These are phyloP conservation scores for Amorpha juglandis DNA, from an alignment of 2,888 invertebrate genomes.

Conservation along the genomic window DNA sequence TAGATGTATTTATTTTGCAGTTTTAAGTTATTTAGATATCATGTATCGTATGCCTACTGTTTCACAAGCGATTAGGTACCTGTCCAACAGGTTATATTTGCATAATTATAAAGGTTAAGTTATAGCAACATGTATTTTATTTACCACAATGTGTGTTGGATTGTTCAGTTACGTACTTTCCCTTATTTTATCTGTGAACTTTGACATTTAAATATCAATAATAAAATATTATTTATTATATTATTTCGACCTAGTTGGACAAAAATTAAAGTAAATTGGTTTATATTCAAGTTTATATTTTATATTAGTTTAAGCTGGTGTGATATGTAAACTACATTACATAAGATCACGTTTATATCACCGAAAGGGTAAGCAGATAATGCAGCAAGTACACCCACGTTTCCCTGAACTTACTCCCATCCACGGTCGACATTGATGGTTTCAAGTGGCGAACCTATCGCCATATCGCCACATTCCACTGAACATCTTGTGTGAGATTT, in stretches of 20 bases:
- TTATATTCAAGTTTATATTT: not conserved
- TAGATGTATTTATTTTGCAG: conserved; percentile 17
- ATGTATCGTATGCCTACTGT: conserved; percentile 29
- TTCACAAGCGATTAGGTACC: conserved; percentile 39
- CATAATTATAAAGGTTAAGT: conserved; percentile 44
- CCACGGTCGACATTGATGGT: no score
- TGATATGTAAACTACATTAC: no score
- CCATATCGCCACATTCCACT: no score
- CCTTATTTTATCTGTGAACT: conserved; percentile 1
- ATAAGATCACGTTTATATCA: no score
- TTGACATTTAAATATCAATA: conserved; percentile 7
- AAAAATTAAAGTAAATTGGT: not conserved
- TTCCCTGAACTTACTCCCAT: no score
- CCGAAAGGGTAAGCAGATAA: no score
- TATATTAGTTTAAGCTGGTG: no score
- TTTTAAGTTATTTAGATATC: conserved; percentile 32
- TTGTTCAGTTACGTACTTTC: conserved; percentile 1
- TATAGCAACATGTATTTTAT: conserved; percentile 37
- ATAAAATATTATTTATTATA: not conserved
- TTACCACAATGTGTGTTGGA: conserved; percentile 37
- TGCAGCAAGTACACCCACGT: no score
- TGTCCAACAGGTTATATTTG: conserved; percentile 38
- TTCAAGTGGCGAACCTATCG: no score
- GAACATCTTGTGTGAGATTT: no score
- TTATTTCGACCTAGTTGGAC: not conserved